Evolutionary conservation across 2,113 vertebrate species (phyloP).

Genomic region (Toxotes chatareus): DNA sequence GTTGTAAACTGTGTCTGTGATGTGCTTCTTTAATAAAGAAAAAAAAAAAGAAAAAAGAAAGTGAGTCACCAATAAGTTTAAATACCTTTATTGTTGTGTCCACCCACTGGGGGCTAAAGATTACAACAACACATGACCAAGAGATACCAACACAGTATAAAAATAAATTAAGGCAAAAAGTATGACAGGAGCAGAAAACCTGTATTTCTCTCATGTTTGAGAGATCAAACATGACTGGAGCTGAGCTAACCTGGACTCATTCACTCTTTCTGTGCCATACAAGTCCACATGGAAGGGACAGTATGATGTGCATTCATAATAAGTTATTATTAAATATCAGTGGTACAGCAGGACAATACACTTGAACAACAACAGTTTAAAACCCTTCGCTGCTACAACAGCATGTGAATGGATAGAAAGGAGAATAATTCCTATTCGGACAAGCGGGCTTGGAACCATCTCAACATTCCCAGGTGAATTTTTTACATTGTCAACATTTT

Average conservation of each 20-base stretch:
- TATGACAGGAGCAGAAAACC: constrained; percentile 38
- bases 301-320: constrained; percentile 39
- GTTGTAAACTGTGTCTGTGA: neutral
- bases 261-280: neutral
- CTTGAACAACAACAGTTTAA: neutral
- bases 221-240: neutral
- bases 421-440: neutral
- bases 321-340: constrained; percentile 72
- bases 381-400: neutral
- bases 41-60: constrained; percentile 5
- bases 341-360: neutral
- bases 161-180: constrained; percentile 79
- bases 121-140: constrained; percentile 50
- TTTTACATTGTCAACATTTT: neutral
- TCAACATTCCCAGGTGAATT: neutral
- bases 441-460: neutral
- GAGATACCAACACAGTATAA: constrained; percentile 66
- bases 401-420: neutral
- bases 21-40: neutral
- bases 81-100: constrained; percentile 61
- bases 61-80: constrained; percentile 1
- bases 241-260: constrained; percentile 1
- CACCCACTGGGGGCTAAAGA: constrained; percentile 18
- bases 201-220: constrained; percentile 6
- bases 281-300: neutral